Evolutionary conservation across 2,888 invertebrate genomes (phyloP).

Genomic region (Pecten maximus): DNA sequence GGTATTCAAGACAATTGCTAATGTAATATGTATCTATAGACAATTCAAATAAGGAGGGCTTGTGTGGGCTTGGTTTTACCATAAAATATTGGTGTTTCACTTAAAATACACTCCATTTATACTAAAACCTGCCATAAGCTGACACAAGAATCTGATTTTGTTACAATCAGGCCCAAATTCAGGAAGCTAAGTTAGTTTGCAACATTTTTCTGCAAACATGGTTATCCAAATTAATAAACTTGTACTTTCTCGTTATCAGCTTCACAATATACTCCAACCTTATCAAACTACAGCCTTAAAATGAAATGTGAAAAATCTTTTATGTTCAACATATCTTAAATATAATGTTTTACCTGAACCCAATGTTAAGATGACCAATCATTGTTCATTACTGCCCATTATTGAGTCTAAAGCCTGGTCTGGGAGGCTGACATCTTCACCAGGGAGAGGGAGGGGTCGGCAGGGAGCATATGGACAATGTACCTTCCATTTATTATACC

Average conservation of each 20-base stretch:
- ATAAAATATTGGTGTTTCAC: not conserved
- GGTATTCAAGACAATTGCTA: no score
- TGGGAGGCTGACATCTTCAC: not conserved
- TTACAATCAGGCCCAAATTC: not conserved
- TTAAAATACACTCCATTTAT: not conserved
- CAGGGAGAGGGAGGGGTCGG: not conserved
- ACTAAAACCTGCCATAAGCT: not conserved
- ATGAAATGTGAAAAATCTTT: no score
- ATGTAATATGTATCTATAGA: no score
- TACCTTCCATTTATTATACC: not conserved
- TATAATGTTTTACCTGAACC: no score
- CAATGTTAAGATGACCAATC: not conserved
- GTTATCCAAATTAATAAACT: no score
- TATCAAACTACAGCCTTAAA: no score
- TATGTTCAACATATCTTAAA: no score
- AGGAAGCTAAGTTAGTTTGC: not conserved
- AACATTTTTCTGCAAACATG: no score
- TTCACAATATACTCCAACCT: no score
- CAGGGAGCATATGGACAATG: constrained; percentile 20
- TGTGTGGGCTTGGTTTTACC: no score
- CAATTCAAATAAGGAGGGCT: no score
- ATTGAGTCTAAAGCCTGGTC: not conserved
- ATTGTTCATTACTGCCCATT: not conserved
- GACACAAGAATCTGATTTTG: not conserved
- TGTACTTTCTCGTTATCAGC: no score